Conservation (phyloP, 2,113 vertebrate species). For the Syngnathoides biaculeatus region DNA sequence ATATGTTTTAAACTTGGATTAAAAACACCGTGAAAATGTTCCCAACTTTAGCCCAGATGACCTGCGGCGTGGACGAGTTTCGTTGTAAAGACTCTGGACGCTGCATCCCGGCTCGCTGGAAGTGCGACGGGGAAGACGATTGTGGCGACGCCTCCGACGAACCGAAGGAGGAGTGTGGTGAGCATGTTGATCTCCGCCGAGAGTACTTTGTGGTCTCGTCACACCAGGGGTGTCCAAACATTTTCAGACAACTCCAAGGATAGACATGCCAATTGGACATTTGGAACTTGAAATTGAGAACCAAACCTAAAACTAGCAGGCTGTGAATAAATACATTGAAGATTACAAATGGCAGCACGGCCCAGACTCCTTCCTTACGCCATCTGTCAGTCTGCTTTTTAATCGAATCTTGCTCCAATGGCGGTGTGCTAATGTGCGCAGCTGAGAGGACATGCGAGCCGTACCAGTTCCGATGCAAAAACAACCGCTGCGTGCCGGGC, state of each 20-base stretch:
- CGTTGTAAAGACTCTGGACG: constrained; percentile 94
- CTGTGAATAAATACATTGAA: too few relatives aligned
- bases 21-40: constrained; percentile 11
- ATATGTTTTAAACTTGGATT: background rate
- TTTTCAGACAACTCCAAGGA: too few relatives aligned
- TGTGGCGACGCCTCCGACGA: constrained; percentile 93
- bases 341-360: too few relatives aligned
- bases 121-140: constrained; percentile 94
- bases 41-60: constrained; percentile 85
- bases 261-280: too few relatives aligned
- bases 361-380: too few relatives aligned
- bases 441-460: constrained; percentile 95
- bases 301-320: too few relatives aligned
- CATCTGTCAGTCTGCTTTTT: background rate
- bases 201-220: background rate
- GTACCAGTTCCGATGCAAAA: constrained; percentile 97
- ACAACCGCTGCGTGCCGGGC: constrained; percentile 93
- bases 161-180: constrained; percentile 96
- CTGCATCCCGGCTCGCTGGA: constrained; percentile 95
- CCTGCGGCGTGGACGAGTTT: constrained; percentile 91
- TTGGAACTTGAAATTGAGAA: too few relatives aligned
- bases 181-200: constrained; percentile 30
- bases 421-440: constrained; percentile 44
- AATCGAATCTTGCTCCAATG: background rate
- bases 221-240: background rate